Percentiles rank a stretch among this genome's conserved stretches.
phyloP scores from a whole-genome alignment of 2,888 invertebrate genomes.

The Latrodectus hesperus region DNA sequence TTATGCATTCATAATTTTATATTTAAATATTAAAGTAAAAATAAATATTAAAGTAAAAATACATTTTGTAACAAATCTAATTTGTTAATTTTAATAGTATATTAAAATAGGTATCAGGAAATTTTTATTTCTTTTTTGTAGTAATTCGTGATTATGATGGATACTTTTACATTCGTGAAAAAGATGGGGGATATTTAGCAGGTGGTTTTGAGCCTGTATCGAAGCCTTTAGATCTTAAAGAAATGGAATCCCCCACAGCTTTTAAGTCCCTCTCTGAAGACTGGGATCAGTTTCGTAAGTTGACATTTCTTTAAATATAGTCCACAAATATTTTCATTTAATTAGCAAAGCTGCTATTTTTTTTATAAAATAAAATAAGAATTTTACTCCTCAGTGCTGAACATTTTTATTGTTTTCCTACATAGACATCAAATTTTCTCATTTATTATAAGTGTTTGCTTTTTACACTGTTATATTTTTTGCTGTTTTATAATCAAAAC shows the following conservation, averaged over 20 bases:
- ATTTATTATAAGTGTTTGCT: too few relatives aligned
- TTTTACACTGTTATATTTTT: too few relatives aligned
- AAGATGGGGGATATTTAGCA: conserved; percentile 87
- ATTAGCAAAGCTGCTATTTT: too few relatives aligned
- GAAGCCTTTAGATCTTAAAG: conserved; percentile 81
- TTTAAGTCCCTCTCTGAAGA: conserved; percentile 79
- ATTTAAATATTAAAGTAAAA: not conserved
- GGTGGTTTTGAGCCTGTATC: conserved; percentile 94
- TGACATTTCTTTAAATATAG: too few relatives aligned
- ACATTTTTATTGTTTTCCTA: too few relatives aligned
- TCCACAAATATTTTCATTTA: too few relatives aligned
- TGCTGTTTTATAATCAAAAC: too few relatives aligned
- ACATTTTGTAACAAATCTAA: not conserved
- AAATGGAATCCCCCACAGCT: conserved; percentile 56
- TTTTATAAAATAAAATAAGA: too few relatives aligned
- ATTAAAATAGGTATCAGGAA: not conserved
- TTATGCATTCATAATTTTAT: too few relatives aligned
- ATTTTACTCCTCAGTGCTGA: too few relatives aligned
- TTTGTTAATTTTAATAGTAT: not conserved
- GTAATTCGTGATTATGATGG: conserved; percentile 92
- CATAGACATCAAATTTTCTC: too few relatives aligned
- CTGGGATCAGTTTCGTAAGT: conserved; percentile 93
- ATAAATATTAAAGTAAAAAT: not conserved
- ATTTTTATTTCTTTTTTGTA: conserved; percentile 72
- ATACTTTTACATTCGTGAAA: conserved; percentile 88